Evolutionary conservation across 2,113 vertebrate genomes (phyloP).

Genomic region (Onychorhynchus coronatus): DNA sequence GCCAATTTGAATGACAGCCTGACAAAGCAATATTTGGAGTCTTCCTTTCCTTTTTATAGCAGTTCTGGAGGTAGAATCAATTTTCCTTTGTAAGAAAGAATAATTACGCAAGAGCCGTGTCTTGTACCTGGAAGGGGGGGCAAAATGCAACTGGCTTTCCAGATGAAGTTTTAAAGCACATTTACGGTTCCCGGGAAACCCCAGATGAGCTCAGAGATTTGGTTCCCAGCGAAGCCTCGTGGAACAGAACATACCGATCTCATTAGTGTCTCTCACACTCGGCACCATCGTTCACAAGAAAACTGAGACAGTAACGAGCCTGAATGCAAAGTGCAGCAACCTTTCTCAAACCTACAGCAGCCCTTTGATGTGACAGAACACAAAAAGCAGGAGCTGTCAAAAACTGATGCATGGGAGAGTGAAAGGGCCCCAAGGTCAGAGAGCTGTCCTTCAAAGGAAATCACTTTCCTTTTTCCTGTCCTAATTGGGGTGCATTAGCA

Average conservation of each 20-base stretch:
- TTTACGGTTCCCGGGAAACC: slow-evolving; percentile 5
- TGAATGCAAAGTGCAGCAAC: slow-evolving; percentile 1
- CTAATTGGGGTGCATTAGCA: slow-evolving; percentile 26
- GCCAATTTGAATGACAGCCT: neutral
- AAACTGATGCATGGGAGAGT: neutral
- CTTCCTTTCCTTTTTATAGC: neutral
- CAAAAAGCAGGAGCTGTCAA: slow-evolving; percentile 48
- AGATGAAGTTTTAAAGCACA: neutral
- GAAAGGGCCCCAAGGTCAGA: neutral
- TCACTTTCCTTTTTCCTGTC: slow-evolving; percentile 16
- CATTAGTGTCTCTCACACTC: slow-evolving; percentile 20
- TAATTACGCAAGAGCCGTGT: neutral
- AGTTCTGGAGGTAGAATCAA: neutral
- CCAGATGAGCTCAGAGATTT: neutral
- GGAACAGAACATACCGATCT: slow-evolving; percentile 1
- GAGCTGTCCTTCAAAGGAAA: slow-evolving; percentile 37
- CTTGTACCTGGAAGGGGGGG: neutral
- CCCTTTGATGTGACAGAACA: slow-evolving; percentile 52
- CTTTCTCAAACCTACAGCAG: neutral
- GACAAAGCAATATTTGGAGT: neutral
- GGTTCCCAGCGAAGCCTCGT: neutral
- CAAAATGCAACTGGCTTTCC: neutral
- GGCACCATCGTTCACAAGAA: neutral
- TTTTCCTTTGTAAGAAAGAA: neutral
- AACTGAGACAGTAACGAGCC: neutral